A percentile compares a stretch with the other conserved stretches of the same genome.
Conservation (phyloP, 2,888 invertebrate genomes). For the Scaptomyza parva region DNA sequence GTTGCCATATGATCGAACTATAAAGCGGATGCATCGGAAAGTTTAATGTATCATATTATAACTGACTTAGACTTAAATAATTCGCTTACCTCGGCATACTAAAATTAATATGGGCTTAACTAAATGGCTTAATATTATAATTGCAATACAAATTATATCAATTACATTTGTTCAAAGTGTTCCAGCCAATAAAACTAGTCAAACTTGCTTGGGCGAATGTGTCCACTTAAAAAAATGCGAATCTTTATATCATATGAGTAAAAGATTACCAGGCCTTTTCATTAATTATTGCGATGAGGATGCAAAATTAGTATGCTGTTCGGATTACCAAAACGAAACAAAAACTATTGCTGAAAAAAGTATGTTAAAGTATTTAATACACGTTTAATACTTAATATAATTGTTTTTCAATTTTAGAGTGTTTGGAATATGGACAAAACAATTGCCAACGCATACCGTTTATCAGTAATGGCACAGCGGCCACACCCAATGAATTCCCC, state of each 20-base stretch:
- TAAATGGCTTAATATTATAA: neutral
- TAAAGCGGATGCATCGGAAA: no score
- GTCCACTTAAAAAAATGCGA: neutral
- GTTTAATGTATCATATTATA: neutral
- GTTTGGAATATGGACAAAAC: neutral
- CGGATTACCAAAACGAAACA: accelerated
- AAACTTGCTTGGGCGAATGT: slow-evolving; percentile 1
- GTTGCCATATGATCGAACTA: no score
- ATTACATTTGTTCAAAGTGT: neutral
- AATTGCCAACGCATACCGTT: neutral
- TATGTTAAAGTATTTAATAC: slow-evolving; percentile 1
- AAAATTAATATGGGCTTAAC: neutral
- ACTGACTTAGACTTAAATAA: neutral
- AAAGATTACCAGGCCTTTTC: no score
- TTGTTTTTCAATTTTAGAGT: slow-evolving; percentile 7
- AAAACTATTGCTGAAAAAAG: slow-evolving; percentile 4
- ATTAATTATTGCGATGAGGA: neutral
- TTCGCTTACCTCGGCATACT: neutral
- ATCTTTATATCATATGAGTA: neutral
- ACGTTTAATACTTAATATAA: neutral
- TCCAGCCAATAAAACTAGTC: neutral
- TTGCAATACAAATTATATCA: neutral
- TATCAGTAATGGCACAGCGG: neutral
- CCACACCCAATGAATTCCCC: neutral
- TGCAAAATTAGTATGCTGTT: slow-evolving; percentile 3